A percentile compares a stretch with the other conserved stretches of the same genome.
Conservation (phyloP, 2,888 invertebrate genomes). For the Podotricha telesiphe region DNA sequence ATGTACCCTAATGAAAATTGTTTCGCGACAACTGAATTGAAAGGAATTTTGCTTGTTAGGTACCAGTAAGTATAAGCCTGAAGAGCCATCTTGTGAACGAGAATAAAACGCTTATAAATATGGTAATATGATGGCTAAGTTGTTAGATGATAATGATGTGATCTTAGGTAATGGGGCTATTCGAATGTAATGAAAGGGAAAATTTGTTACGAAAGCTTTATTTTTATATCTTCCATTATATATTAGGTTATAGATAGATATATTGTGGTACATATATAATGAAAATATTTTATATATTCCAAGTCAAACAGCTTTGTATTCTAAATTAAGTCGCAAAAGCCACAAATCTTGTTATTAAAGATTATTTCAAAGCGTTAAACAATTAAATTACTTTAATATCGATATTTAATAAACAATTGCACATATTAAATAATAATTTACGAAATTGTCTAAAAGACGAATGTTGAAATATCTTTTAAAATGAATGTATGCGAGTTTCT, state of each 20-base stretch:
- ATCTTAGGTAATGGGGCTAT: conserved; percentile 24
- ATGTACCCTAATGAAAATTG: conserved; percentile 77
- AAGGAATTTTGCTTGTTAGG: conserved; percentile 66
- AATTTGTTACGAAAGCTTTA: not conserved
- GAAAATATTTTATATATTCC: too few species aligned
- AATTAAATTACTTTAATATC: too few species aligned
- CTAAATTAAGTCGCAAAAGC: too few species aligned
- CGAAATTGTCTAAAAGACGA: too few species aligned
- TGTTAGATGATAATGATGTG: conserved; percentile 20
- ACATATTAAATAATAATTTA: too few species aligned
- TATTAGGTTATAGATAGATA: not conserved
- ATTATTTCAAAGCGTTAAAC: too few species aligned
- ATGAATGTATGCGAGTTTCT: too few species aligned
- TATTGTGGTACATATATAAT: not conserved
- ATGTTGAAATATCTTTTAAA: too few species aligned
- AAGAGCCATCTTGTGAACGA: conserved; percentile 18
- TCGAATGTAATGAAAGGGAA: conserved; percentile 23
- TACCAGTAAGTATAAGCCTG: conserved; percentile 50
- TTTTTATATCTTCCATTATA: not conserved
- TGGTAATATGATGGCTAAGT: conserved; percentile 21
- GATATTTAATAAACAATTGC: too few species aligned
- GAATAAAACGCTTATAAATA: conserved; percentile 27
- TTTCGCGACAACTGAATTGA: conserved; percentile 72
- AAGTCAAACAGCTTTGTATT: too few species aligned
- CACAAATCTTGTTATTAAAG: too few species aligned